Conservation (phyloP, 2,888 invertebrate genomes). For the Onthophagus sagittarius region DNA sequence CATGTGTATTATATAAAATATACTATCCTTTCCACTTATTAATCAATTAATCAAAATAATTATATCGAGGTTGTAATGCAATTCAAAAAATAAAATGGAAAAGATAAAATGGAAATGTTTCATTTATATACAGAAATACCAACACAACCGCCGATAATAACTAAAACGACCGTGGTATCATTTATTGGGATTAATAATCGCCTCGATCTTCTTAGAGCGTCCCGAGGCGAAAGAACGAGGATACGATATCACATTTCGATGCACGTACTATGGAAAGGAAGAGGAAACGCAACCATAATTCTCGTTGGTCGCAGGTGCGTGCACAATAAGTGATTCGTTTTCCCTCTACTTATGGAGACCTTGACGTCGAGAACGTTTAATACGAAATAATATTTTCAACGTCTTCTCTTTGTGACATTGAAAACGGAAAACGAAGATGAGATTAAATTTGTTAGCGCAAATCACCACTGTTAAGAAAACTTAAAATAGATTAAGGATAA, state of each 20-base stretch:
- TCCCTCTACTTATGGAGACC: constrained; percentile 3
- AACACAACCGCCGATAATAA: background rate
- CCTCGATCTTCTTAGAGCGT: background rate
- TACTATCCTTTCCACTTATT: no score
- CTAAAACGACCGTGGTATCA: background rate
- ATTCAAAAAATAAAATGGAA: no score
- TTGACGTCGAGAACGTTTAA: constrained; percentile 3
- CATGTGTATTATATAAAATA: no score
- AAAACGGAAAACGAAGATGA: constrained; percentile 3
- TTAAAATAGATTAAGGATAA: no score
- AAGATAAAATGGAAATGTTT: background rate
- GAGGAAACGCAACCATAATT: background rate
- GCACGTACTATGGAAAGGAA: background rate
- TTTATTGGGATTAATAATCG: background rate
- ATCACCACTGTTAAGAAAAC: constrained; percentile 16
- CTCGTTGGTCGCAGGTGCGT: constrained; percentile 3
- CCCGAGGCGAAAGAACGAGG: background rate
- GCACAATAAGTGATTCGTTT: constrained; percentile 13
- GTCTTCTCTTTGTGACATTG: background rate
- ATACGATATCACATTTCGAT: background rate
- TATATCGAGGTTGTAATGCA: no score
- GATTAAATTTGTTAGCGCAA: constrained; percentile 16
- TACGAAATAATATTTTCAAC: constrained; percentile 2
- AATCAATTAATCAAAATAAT: no score
- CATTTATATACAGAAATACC: background rate